These are phyloP conservation scores for Peribatodes rhomboidaria DNA, from an alignment of 2,888 invertebrate species.

Conservation along the genomic window DNA sequence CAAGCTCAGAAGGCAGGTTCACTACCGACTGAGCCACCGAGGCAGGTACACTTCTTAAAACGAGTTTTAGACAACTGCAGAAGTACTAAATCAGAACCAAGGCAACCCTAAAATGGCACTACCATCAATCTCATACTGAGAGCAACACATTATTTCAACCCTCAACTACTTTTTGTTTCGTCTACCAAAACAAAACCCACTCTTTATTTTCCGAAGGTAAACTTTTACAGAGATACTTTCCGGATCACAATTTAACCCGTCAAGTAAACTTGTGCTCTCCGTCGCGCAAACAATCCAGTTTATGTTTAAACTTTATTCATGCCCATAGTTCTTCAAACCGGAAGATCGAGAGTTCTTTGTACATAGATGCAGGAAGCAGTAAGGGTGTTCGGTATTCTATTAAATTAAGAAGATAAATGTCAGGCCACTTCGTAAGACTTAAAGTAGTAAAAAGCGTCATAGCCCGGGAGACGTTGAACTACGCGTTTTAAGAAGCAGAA, in stretches of 20 bases:
- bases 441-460: no score
- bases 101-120: no score
- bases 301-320: conserved; percentile 23
- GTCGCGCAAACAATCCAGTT: conserved; percentile 16
- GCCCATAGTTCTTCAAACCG: conserved; percentile 15
- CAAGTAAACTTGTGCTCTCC: conserved; percentile 1
- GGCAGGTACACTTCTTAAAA: no score
- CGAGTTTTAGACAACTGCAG: no score
- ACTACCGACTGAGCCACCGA: no score
- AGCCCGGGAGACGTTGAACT: no score
- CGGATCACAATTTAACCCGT: conserved; percentile 12
- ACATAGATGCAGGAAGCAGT: conserved; percentile 9
- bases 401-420: no score
- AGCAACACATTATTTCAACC: not conserved
- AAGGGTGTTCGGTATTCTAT: not conserved
- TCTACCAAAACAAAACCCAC: not conserved
- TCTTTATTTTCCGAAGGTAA: conserved; percentile 10
- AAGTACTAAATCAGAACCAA: no score
- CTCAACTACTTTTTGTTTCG: not conserved
- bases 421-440: not conserved
- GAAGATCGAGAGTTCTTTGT: conserved; percentile 18
- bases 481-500: not conserved
- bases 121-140: no score
- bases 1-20: no score
- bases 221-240: conserved; percentile 12